Evolutionary conservation across 2,888 invertebrate genomes (phyloP).

Genomic region (Xestobium rufovillosum): DNA sequence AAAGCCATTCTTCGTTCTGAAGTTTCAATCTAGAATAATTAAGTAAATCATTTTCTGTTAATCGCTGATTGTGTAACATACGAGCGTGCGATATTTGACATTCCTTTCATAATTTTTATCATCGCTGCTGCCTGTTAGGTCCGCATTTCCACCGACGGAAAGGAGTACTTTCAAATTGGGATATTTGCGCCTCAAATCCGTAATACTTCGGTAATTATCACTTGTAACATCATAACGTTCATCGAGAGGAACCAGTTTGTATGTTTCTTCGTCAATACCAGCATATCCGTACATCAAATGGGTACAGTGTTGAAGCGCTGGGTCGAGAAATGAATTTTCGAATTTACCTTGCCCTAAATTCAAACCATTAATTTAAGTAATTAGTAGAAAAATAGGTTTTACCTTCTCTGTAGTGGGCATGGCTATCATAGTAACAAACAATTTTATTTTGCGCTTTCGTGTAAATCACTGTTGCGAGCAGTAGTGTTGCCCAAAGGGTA

Average conservation of each 20-base stretch:
- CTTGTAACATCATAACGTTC: constrained; percentile 68
- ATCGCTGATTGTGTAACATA: constrained; percentile 44
- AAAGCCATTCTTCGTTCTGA: constrained; percentile 66
- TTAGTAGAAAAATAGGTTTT: too few relatives aligned
- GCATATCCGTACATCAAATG: constrained; percentile 74
- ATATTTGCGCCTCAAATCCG: constrained; percentile 60
- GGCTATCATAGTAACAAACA: constrained; percentile 66
- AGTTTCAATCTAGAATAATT: constrained; percentile 55
- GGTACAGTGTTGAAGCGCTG: constrained; percentile 69
- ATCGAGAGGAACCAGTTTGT: constrained; percentile 62
- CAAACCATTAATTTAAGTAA: too few relatives aligned
- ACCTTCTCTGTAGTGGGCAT: constrained; percentile 63
- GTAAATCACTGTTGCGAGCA: constrained; percentile 18
- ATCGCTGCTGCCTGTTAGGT: constrained; percentile 44
- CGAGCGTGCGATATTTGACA: constrained; percentile 63
- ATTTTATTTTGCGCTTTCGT: constrained; percentile 48
- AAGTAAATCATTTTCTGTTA: constrained; percentile 5
- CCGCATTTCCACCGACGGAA: constrained; percentile 71
- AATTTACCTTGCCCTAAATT: constrained; percentile 73
- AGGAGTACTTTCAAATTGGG: constrained; percentile 66
- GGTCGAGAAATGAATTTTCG: constrained; percentile 61
- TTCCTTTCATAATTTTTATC: too few relatives aligned
- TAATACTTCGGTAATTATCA: constrained; percentile 63
- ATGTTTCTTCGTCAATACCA: constrained; percentile 61
- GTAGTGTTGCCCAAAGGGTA: too few relatives aligned